Evolutionary conservation across 2,888 invertebrate genomes (phyloP).

Genomic region (Lamproptera curius): DNA sequence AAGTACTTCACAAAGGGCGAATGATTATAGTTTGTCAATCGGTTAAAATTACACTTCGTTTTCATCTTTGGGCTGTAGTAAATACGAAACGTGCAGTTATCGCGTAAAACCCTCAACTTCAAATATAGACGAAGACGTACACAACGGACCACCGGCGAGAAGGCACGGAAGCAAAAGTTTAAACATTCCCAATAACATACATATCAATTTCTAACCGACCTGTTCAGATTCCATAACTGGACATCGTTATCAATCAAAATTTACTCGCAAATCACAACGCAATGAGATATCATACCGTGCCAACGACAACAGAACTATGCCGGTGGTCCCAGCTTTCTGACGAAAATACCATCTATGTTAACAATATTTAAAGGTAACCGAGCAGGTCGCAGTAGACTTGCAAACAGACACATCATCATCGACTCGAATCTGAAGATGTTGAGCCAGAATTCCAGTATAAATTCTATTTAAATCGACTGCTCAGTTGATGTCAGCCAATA

Average conservation of each 20-base stretch:
- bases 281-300: slow-evolving; percentile 61
- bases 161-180: slow-evolving; percentile 32
- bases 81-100: slow-evolving; percentile 51
- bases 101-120: too few relatives aligned
- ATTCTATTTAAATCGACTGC: too few relatives aligned
- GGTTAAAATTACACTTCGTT: slow-evolving; percentile 21
- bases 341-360: slow-evolving; percentile 10
- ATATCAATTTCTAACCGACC: slow-evolving; percentile 27
- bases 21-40: slow-evolving; percentile 42
- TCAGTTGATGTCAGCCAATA: too few relatives aligned
- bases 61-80: slow-evolving; percentile 69
- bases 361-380: too few relatives aligned
- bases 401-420: too few relatives aligned
- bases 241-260: slow-evolving; percentile 26
- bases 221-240: slow-evolving; percentile 30
- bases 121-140: slow-evolving; percentile 47
- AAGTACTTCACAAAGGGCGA: slow-evolving; percentile 71
- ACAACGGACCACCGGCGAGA: slow-evolving; percentile 56
- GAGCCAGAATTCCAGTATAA: too few relatives aligned
- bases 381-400: too few relatives aligned
- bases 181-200: slow-evolving; percentile 33
- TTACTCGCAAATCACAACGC: slow-evolving; percentile 25
- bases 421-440: too few relatives aligned
- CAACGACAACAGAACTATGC: slow-evolving; percentile 51
- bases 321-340: slow-evolving; percentile 54